A percentile compares a stretch with the other conserved stretches of the same genome.
These are phyloP conservation scores for Cephalotes varians DNA, from an alignment of 2,888 invertebrate species.

Conservation along the genomic window DNA sequence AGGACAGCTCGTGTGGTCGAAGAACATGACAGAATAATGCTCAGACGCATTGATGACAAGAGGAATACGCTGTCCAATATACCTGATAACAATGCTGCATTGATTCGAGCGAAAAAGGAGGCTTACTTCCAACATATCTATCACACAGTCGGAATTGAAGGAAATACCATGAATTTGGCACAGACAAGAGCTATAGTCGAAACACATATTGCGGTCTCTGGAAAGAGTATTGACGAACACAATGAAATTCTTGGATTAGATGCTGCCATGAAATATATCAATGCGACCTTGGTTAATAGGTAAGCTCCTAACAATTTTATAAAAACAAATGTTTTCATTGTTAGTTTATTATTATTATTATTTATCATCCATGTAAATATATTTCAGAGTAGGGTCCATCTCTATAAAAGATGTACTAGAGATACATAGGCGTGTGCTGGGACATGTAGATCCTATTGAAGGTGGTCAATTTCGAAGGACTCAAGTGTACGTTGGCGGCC, in stretches of 20 bases:
- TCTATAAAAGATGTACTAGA: slow-evolving; percentile 95
- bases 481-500: slow-evolving; percentile 98
- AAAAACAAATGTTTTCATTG: slow-evolving; percentile 53
- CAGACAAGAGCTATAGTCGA: slow-evolving; percentile 97
- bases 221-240: slow-evolving; percentile 98
- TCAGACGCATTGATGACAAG: slow-evolving; percentile 94
- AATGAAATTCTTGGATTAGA: slow-evolving; percentile 98
- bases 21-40: slow-evolving; percentile 92
- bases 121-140: slow-evolving; percentile 98
- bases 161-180: slow-evolving; percentile 97
- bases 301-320: slow-evolving; percentile 68
- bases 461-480: slow-evolving; percentile 95
- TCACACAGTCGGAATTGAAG: slow-evolving; percentile 98
- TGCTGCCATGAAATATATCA: slow-evolving; percentile 97
- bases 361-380: background rate
- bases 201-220: slow-evolving; percentile 94
- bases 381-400: slow-evolving; percentile 90
- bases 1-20: slow-evolving; percentile 96
- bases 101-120: slow-evolving; percentile 96
- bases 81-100: slow-evolving; percentile 92
- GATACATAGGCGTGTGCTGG: slow-evolving; percentile 96
- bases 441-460: slow-evolving; percentile 97
- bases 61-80: slow-evolving; percentile 93
- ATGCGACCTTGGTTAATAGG: slow-evolving; percentile 92
- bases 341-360: background rate